Percentiles rank a stretch among this genome's conserved stretches.
Evolutionary conservation across 2,113 vertebrate species (phyloP).

Genomic region (Scomber scombrus): DNA sequence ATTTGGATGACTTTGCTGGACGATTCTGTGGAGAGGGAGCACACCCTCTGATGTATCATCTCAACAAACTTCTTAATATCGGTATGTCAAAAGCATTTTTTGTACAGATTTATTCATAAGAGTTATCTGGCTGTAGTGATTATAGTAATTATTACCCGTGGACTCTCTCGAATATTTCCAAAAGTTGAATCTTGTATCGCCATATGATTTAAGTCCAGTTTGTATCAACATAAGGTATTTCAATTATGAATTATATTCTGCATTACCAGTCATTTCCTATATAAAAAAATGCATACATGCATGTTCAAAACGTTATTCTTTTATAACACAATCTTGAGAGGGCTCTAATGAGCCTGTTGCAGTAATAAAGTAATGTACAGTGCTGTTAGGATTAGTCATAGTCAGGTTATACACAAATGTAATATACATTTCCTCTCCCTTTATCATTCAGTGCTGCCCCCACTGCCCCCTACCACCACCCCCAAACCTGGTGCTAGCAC

Average conservation of each 20-base stretch:
- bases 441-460: constrained; percentile 61
- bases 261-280: neutral
- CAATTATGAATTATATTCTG: too few relatives aligned
- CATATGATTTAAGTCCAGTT: neutral
- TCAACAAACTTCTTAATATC: constrained; percentile 80
- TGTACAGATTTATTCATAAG: neutral
- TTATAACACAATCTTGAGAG: too few relatives aligned
- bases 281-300: neutral
- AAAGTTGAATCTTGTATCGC: neutral
- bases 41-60: constrained; percentile 84
- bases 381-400: neutral
- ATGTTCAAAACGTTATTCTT: neutral
- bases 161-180: too few relatives aligned
- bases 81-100: constrained; percentile 54
- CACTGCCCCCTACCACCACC: constrained; percentile 72
- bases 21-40: constrained; percentile 85
- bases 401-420: neutral
- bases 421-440: neutral
- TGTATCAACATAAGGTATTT: too few relatives aligned
- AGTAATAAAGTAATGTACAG: neutral
- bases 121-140: neutral
- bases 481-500: constrained; percentile 60
- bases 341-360: too few relatives aligned
- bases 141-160: neutral
- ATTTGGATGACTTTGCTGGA: constrained; percentile 89